A percentile compares a stretch with the other conserved stretches of the same genome.
phyloP scores from a whole-genome alignment of 2,113 vertebrate genomes.

The Puffinus mauretanicus region DNA sequence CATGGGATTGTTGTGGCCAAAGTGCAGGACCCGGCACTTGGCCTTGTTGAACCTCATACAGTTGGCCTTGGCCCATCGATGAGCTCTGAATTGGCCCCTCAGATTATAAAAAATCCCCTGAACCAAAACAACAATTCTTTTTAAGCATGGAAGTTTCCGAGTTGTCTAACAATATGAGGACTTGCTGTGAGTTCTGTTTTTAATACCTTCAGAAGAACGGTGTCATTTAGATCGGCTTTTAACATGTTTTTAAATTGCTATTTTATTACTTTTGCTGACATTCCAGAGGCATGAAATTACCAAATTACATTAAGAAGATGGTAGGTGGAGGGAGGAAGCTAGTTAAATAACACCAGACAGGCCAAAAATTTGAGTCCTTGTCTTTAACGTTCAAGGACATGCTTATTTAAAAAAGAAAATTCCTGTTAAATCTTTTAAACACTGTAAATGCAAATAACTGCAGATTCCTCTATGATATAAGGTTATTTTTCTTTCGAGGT shows the following conservation, averaged over 20 bases:
- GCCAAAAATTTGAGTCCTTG: not conserved
- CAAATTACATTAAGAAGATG: constrained; percentile 65
- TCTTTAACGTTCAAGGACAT: constrained; percentile 37
- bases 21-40: too few relatives aligned
- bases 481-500: not conserved
- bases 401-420: constrained; percentile 18
- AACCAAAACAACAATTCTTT: not conserved
- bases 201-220: constrained; percentile 63
- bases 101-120: not conserved
- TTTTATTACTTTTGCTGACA: constrained; percentile 76
- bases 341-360: constrained; percentile 57
- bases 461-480: not conserved
- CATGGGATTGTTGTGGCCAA: too few relatives aligned
- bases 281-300: constrained; percentile 74
- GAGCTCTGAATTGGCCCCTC: not conserved
- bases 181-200: constrained; percentile 49
- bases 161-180: constrained; percentile 17
- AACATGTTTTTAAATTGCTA: constrained; percentile 73
- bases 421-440: not conserved
- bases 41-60: too few relatives aligned
- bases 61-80: too few relatives aligned
- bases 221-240: constrained; percentile 70
- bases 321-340: not conserved
- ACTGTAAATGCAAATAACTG: constrained; percentile 24
- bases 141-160: not conserved